A percentile compares a stretch with the other conserved stretches of the same genome.
Evolutionary conservation across 2,113 vertebrate species (phyloP).

Genomic region (Tylochromis polylepis): DNA sequence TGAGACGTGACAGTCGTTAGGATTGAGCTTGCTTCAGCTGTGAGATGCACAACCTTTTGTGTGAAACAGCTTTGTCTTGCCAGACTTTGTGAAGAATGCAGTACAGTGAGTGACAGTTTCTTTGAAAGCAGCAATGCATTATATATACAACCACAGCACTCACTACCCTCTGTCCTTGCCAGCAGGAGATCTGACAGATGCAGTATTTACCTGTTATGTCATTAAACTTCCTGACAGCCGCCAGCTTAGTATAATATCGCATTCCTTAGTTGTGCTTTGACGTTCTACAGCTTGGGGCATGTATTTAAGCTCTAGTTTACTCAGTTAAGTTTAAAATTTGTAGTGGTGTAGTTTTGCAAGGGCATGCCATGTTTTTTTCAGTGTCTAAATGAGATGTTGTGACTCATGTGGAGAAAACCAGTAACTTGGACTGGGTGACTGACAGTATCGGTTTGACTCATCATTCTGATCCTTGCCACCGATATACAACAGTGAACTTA

Average conservation of each 20-base stretch:
- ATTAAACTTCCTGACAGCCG: neutral
- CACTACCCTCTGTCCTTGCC: neutral
- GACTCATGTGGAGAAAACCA: conserved; percentile 69
- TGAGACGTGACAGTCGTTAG: conserved; percentile 37
- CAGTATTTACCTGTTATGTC: neutral
- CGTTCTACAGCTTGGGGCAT: neutral
- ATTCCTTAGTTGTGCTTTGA: neutral
- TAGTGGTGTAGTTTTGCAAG: conserved; percentile 21
- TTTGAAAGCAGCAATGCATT: neutral
- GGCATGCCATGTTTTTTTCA: conserved; percentile 39
- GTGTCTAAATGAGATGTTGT: conserved; percentile 56
- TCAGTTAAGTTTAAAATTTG: neutral
- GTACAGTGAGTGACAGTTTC: neutral
- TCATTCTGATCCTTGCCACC: conserved; percentile 3
- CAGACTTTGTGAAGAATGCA: conserved; percentile 20
- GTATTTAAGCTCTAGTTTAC: neutral
- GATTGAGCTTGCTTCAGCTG: conserved; percentile 17
- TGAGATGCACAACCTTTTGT: conserved; percentile 28
- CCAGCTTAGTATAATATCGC: neutral
- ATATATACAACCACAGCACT: neutral
- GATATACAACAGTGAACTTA: conserved; percentile 27
- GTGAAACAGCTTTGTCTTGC: conserved; percentile 21
- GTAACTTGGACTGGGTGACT: conserved; percentile 42
- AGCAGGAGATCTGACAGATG: neutral
- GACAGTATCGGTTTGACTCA: conserved; percentile 62